A percentile compares a stretch with the other conserved stretches of the same genome.
phyloP scores from a whole-genome alignment of 2,113 vertebrate species.

The Solea senegalensis region DNA sequence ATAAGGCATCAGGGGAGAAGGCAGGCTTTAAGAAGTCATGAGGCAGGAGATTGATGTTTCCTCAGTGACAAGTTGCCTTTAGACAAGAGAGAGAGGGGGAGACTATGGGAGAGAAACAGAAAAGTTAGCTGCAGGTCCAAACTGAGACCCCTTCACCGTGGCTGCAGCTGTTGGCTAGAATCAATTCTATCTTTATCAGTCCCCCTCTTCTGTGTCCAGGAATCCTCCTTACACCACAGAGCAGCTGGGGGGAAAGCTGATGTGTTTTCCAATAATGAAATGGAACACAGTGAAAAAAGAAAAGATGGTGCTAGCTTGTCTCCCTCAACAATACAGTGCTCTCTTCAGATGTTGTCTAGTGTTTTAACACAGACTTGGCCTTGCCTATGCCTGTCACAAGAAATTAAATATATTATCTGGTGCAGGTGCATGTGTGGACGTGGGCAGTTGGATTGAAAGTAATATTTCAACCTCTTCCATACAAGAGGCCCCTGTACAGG shows the following conservation, averaged over 20 bases:
- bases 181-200: constrained; percentile 86
- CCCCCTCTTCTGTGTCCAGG: constrained; percentile 79
- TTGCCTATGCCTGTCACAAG: constrained; percentile 20
- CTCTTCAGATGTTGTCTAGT: constrained; percentile 72
- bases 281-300: constrained; percentile 79
- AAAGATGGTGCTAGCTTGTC: constrained; percentile 69
- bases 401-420: constrained; percentile 28
- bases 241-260: constrained; percentile 70
- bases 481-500: too few species aligned
- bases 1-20: constrained; percentile 74
- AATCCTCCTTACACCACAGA: constrained; percentile 75
- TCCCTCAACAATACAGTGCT: constrained; percentile 58
- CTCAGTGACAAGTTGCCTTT: constrained; percentile 78
- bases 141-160: constrained; percentile 70
- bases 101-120: not conserved
- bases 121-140: constrained; percentile 77
- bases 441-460: not conserved
- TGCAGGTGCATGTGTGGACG: not conserved
- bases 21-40: constrained; percentile 72
- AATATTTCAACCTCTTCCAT: too few species aligned
- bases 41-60: constrained; percentile 80
- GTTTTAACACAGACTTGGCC: constrained; percentile 59
- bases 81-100: constrained; percentile 53
- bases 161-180: constrained; percentile 80
- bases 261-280: constrained; percentile 86